A percentile compares a stretch with the other conserved stretches of the same genome.
Evolutionary conservation across 2,797 vertebrate genomes (phyloP).

Genomic region (Notolepis coatsorum): DNA sequence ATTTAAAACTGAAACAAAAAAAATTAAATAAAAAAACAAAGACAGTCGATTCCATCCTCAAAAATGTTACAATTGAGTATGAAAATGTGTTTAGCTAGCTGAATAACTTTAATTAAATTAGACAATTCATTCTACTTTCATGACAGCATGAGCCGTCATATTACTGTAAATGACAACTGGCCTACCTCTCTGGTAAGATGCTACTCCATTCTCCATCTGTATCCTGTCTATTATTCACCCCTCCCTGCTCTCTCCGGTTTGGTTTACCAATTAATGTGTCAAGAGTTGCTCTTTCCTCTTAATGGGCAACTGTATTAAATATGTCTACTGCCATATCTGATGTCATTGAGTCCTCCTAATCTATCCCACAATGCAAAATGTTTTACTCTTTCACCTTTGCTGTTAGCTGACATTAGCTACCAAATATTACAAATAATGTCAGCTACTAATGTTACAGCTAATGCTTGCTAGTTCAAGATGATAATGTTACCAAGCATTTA

Average conservation of each 20-base stretch:
- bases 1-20: background rate
- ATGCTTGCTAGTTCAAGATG: too few relatives aligned
- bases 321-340: too few relatives aligned
- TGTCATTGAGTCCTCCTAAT: too few relatives aligned
- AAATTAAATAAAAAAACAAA: background rate
- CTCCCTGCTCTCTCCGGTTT: background rate
- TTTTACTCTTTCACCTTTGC: too few relatives aligned
- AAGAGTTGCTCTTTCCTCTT: too few relatives aligned
- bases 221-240: background rate
- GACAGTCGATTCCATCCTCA: background rate
- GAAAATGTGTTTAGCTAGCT: background rate
- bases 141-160: background rate
- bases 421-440: too few relatives aligned
- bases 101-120: background rate
- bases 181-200: slow-evolving; percentile 17
- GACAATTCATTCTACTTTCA: background rate
- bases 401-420: too few relatives aligned
- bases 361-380: too few relatives aligned
- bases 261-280: background rate
- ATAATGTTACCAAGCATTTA: too few relatives aligned
- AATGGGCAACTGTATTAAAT: too few relatives aligned
- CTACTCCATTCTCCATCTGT: background rate
- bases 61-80: background rate
- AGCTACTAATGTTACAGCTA: too few relatives aligned
- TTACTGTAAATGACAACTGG: slow-evolving; percentile 11